Conservation (phyloP, 2,113 vertebrate species). For the Rhadina sibilatrix region DNA sequence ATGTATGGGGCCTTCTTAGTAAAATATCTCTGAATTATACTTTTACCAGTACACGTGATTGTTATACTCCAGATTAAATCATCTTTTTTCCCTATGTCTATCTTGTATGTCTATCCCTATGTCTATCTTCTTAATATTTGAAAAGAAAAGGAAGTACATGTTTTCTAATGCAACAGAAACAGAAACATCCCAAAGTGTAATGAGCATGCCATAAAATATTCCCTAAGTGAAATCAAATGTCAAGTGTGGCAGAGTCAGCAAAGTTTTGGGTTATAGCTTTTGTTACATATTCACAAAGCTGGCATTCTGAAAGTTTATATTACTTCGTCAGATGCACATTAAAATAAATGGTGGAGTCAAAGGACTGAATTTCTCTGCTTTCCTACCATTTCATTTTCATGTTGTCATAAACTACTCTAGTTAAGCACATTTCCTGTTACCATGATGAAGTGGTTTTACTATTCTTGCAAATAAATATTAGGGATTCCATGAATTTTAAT, state of each 20-base stretch:
- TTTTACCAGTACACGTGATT: background rate
- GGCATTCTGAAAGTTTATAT: background rate
- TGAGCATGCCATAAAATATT: background rate
- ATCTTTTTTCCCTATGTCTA: background rate
- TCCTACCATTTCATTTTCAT: background rate
- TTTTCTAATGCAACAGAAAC: background rate
- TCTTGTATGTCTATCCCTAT: too few relatives aligned
- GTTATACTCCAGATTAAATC: background rate
- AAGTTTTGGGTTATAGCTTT: background rate
- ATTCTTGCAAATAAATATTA: background rate
- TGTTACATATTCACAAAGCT: background rate
- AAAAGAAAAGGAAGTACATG: background rate
- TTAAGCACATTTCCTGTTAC: background rate
- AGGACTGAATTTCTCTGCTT: background rate
- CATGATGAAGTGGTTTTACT: background rate
- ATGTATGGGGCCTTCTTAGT: fast-evolving
- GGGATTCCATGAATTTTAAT: background rate
- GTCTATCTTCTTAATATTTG: too few relatives aligned
- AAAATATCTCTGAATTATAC: background rate
- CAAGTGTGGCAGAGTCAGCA: background rate
- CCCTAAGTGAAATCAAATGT: background rate
- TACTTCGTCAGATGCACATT: background rate
- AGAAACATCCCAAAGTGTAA: background rate
- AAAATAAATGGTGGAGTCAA: background rate
- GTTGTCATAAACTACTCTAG: background rate